A percentile compares a stretch with the other conserved stretches of the same genome.
phyloP scores from a whole-genome alignment of 2,888 invertebrate species.

The Leucoptera coffeella region DNA sequence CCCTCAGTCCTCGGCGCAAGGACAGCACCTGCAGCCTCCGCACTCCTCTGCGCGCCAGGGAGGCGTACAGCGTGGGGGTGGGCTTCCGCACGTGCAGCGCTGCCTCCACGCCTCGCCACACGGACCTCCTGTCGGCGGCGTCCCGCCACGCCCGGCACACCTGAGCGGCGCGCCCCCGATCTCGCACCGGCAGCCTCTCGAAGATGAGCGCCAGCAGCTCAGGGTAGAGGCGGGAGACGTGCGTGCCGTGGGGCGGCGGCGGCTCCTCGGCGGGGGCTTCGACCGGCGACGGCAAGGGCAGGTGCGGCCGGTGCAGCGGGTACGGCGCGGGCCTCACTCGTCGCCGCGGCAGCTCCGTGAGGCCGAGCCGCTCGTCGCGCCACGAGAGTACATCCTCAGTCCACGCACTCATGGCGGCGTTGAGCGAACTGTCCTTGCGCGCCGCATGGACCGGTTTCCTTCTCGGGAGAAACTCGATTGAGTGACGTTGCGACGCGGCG shows the following conservation, averaged over 20 bases:
- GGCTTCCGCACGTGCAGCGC: conserved; percentile 80
- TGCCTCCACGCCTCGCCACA: conserved; percentile 92
- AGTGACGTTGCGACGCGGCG: background rate
- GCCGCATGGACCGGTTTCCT: no score
- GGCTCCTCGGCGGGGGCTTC: conserved; percentile 36
- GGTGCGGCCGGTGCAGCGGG: conserved; percentile 62
- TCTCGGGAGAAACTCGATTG: background rate
- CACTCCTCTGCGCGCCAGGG: conserved; percentile 82
- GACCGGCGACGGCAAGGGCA: conserved; percentile 33
- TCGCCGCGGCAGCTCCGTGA: conserved; percentile 41
- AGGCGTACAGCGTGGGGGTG: conserved; percentile 78
- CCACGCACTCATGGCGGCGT: conserved; percentile 43
- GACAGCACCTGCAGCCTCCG: conserved; percentile 85
- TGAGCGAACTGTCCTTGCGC: conserved; percentile 34
- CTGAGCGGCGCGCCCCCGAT: conserved; percentile 86
- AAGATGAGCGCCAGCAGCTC: conserved; percentile 91
- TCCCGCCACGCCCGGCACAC: conserved; percentile 88
- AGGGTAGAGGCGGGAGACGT: conserved; percentile 85
- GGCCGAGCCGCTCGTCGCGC: conserved; percentile 38
- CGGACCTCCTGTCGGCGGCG: conserved; percentile 85
- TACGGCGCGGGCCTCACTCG: conserved; percentile 56
- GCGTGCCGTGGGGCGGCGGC: conserved; percentile 55
- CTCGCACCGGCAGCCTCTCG: conserved; percentile 79
- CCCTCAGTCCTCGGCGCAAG: conserved; percentile 72
- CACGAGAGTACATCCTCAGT: conserved; percentile 44